Evolutionary conservation across 1,140 invertebrate species (phyloP).

Genomic region (Heterodera schachtii): DNA sequence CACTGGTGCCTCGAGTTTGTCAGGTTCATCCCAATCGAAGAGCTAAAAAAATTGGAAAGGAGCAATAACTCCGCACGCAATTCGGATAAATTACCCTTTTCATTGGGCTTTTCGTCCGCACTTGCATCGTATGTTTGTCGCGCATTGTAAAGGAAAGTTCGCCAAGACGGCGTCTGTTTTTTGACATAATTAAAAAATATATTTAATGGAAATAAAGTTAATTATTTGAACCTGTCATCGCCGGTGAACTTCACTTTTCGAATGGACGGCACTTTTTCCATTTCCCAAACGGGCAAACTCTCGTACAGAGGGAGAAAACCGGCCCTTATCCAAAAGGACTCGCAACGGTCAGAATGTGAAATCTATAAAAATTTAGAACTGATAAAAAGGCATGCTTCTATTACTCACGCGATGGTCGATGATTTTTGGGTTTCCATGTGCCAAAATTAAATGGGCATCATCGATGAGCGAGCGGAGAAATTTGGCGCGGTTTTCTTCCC

Average conservation of each 20-base stretch:
- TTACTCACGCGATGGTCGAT: conserved; percentile 28
- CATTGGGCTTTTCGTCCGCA: conserved; percentile 41
- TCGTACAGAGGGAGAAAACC: conserved; percentile 56
- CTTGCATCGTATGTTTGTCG: conserved; percentile 54
- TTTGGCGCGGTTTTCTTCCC: conserved; percentile 9
- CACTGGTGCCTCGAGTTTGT: conserved; percentile 34
- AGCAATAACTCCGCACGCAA: neutral
- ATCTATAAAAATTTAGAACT: conserved; percentile 23
- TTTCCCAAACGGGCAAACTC: conserved; percentile 29
- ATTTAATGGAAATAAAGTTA: conserved; percentile 3
- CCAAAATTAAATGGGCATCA: conserved; percentile 51
- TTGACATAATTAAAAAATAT: no score
- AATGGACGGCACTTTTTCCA: conserved; percentile 27
- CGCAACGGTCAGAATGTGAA: conserved; percentile 45
- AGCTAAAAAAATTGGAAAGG: conserved; percentile 20
- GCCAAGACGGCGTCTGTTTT: conserved; percentile 52
- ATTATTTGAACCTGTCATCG: conserved; percentile 50
- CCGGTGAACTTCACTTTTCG: conserved; percentile 41
- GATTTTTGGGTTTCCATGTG: conserved; percentile 42
- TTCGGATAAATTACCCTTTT: conserved; percentile 33
- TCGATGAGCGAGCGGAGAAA: conserved; percentile 52
- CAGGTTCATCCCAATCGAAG: conserved; percentile 35
- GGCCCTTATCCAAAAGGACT: conserved; percentile 60
- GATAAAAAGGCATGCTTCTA: neutral
- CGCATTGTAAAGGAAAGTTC: conserved; percentile 59